Conservation (phyloP, 2,797 vertebrate species). For the Salmo trutta region DNA sequence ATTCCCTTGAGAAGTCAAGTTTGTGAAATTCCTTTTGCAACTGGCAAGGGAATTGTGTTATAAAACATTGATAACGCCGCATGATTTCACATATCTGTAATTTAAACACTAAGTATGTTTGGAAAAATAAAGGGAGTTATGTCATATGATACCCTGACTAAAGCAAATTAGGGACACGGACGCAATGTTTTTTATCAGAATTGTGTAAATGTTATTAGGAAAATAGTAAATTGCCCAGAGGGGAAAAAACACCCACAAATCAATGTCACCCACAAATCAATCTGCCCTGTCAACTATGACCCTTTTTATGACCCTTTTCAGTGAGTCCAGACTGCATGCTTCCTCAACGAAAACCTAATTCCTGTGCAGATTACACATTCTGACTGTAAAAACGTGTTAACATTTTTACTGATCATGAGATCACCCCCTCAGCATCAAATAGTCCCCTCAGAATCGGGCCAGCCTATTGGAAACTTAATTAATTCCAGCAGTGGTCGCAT, state of each 20-base stretch:
- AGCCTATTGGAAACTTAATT: constrained; percentile 43
- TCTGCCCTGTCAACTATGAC: constrained; percentile 22
- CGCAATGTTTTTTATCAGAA: constrained; percentile 5
- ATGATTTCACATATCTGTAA: constrained; percentile 70
- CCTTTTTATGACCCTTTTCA: background rate
- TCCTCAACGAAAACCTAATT: constrained; percentile 9
- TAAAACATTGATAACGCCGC: constrained; percentile 69
- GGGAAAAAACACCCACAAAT: too few relatives aligned
- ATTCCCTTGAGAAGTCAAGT: constrained; percentile 71
- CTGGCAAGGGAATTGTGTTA: constrained; percentile 63
- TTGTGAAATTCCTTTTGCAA: constrained; percentile 73
- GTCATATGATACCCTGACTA: constrained; percentile 64
- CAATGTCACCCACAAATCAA: background rate
- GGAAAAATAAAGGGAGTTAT: constrained; percentile 52
- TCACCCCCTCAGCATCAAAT: constrained; percentile 28
- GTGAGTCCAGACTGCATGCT: constrained; percentile 4
- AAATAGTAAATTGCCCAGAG: background rate
- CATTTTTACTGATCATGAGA: constrained; percentile 43
- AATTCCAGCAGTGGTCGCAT: constrained; percentile 32
- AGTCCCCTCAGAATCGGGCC: constrained; percentile 28
- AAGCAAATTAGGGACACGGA: constrained; percentile 63
- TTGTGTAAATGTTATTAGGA: background rate
- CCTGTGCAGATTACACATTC: constrained; percentile 13
- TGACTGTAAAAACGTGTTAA: constrained; percentile 27
- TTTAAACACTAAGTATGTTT: constrained; percentile 51